Percentiles rank a stretch among this genome's conserved stretches.
Conservation (phyloP, 2,888 invertebrate species). For the Pachydiplax longipennis region DNA sequence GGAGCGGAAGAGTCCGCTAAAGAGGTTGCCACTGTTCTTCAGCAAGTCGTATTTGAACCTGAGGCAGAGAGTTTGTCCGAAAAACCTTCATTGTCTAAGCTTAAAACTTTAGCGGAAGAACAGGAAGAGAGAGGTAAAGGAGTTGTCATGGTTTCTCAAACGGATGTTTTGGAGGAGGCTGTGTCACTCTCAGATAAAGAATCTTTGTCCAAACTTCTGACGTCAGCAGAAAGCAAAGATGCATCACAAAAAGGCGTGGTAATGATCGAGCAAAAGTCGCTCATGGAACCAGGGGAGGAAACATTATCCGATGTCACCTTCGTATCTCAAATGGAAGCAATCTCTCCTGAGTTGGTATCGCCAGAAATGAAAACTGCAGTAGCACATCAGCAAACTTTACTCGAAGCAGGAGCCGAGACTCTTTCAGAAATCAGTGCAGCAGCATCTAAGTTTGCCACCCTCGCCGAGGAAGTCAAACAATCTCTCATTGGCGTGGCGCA, state of each 20-base stretch:
- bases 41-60: constrained; percentile 39
- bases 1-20: constrained; percentile 53
- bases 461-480: constrained; percentile 58
- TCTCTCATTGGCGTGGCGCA: constrained; percentile 59
- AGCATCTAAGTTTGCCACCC: not conserved
- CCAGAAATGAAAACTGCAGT: constrained; percentile 58
- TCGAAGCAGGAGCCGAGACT: constrained; percentile 57
- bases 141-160: constrained; percentile 58
- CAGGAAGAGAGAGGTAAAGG: constrained; percentile 59
- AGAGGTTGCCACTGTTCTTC: constrained; percentile 50
- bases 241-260: constrained; percentile 57
- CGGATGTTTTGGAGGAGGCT: constrained; percentile 55
- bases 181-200: constrained; percentile 26
- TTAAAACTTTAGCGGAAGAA: constrained; percentile 64
- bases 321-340: constrained; percentile 55
- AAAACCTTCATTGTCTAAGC: constrained; percentile 66
- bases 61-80: constrained; percentile 63
- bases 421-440: constrained; percentile 57
- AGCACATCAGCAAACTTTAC: constrained; percentile 59
- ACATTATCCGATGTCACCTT: constrained; percentile 54
- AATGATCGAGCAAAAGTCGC: constrained; percentile 54
- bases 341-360: constrained; percentile 63
- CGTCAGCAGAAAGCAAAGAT: constrained; percentile 55
- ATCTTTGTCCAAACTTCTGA: constrained; percentile 49
- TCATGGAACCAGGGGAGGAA: constrained; percentile 52